These are phyloP conservation scores for Shinisaurus crocodilurus DNA, from an alignment of 2,113 vertebrate species.

Conservation along the genomic window DNA sequence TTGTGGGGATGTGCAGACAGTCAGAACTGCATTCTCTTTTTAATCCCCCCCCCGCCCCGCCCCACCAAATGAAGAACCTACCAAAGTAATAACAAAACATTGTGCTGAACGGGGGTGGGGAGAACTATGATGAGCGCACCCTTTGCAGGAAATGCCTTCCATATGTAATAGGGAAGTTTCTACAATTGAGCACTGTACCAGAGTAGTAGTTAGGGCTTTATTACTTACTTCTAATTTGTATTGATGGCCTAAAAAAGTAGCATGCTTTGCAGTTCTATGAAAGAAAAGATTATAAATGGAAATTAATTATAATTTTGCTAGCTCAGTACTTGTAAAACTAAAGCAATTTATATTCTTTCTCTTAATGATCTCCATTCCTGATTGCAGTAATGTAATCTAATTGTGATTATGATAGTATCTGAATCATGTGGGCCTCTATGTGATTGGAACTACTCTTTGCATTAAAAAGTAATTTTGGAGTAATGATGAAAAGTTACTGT, in stretches of 20 bases:
- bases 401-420: constrained; percentile 99
- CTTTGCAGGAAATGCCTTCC: constrained; percentile 71
- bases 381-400: constrained; percentile 99
- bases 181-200: constrained; percentile 71
- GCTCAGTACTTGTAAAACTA: constrained; percentile 99
- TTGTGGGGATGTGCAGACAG: constrained; percentile 32
- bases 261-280: constrained; percentile 95
- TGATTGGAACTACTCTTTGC: constrained; percentile 99
- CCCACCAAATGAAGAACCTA: constrained; percentile 46
- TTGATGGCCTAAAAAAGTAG: constrained; percentile 96
- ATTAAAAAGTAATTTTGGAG: constrained; percentile 99
- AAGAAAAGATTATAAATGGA: constrained; percentile 99
- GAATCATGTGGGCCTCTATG: constrained; percentile 99
- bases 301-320: constrained; percentile 99
- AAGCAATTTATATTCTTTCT: constrained; percentile 99
- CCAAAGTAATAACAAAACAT: constrained; percentile 67
- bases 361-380: constrained; percentile 99
- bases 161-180: constrained; percentile 77
- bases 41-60: background rate
- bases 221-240: constrained; percentile 98
- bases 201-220: constrained; percentile 85
- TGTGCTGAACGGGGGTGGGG: constrained; percentile 33
- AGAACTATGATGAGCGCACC: constrained; percentile 68
- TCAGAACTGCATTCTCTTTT: constrained; percentile 59
- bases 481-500: constrained; percentile 99